Conservation (phyloP, 2,888 invertebrate genomes). For the Acleris holmiana region DNA sequence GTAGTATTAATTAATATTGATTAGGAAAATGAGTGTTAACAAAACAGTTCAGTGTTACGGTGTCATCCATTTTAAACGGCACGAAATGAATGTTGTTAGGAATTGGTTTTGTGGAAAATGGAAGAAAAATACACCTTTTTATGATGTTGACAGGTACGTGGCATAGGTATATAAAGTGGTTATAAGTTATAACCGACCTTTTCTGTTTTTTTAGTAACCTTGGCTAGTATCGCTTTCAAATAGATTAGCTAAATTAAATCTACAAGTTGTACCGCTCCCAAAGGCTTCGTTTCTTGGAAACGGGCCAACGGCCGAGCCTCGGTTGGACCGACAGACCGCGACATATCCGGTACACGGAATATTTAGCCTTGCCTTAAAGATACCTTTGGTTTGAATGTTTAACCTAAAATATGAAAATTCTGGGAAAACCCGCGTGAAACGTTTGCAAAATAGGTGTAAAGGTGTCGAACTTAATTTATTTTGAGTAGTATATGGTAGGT, state of each 20-base stretch:
- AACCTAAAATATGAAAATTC: neutral
- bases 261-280: slow-evolving; percentile 20
- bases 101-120: slow-evolving; percentile 16
- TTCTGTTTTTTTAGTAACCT: too few relatives aligned
- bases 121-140: slow-evolving; percentile 51
- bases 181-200: too few relatives aligned
- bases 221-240: neutral
- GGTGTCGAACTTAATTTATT: too few relatives aligned
- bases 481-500: too few relatives aligned
- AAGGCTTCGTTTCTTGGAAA: slow-evolving; percentile 31
- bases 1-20: slow-evolving; percentile 23
- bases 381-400: neutral
- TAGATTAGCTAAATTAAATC: slow-evolving; percentile 26
- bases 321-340: slow-evolving; percentile 6
- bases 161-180: too few relatives aligned
- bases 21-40: slow-evolving; percentile 43
- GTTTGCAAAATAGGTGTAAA: too few relatives aligned
- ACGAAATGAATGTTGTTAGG: slow-evolving; percentile 2
- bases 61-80: slow-evolving; percentile 45
- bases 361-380: slow-evolving; percentile 7
- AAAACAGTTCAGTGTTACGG: slow-evolving; percentile 60
- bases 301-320: slow-evolving; percentile 13
- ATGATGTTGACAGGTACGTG: slow-evolving; percentile 63
- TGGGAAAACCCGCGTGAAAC: too few relatives aligned
- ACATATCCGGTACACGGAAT: slow-evolving; percentile 18